Percentiles rank a stretch among this genome's conserved stretches.
Evolutionary conservation across 2,797 vertebrate genomes (phyloP).

Genomic region (Cryptoblepharus egeriae): DNA sequence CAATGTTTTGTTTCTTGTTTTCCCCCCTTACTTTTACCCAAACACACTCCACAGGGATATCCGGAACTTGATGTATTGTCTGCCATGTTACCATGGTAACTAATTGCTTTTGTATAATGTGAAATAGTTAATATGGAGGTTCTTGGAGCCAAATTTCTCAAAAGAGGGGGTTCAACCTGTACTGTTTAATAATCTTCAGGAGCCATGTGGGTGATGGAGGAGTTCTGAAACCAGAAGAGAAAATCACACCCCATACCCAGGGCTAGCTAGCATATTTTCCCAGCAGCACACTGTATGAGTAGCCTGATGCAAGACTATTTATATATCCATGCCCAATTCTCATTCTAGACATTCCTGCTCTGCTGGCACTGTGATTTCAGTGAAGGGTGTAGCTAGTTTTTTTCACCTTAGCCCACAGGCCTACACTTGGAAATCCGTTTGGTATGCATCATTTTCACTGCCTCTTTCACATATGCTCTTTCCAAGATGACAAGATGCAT

Average conservation of each 20-base stretch:
- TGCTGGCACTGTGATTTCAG: not conserved
- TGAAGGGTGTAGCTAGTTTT: not conserved
- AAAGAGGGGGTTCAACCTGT: too few relatives aligned
- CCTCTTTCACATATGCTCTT: accelerated
- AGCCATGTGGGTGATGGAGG: not conserved
- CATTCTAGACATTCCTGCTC: not conserved
- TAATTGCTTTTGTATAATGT: too few relatives aligned
- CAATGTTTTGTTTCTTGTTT: too few relatives aligned
- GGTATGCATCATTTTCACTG: not conserved
- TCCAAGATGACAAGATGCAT: not conserved
- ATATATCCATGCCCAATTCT: not conserved
- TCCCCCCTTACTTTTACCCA: too few relatives aligned
- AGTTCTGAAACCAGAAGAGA: not conserved
- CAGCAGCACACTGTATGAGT: not conserved
- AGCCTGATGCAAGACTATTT: not conserved
- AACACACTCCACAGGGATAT: too few relatives aligned
- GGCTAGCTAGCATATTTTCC: not conserved
- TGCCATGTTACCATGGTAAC: too few relatives aligned
- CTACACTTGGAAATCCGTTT: not conserved
- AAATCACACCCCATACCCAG: not conserved
- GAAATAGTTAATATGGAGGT: too few relatives aligned
- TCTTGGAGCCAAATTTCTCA: too few relatives aligned
- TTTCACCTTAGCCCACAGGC: not conserved
- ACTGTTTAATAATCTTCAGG: not conserved
- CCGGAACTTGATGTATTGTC: too few relatives aligned